Percentiles rank a stretch among this genome's conserved stretches.
phyloP scores from a whole-genome alignment of 2,888 invertebrate species.

The Caenorhabditis angaria region DNA sequence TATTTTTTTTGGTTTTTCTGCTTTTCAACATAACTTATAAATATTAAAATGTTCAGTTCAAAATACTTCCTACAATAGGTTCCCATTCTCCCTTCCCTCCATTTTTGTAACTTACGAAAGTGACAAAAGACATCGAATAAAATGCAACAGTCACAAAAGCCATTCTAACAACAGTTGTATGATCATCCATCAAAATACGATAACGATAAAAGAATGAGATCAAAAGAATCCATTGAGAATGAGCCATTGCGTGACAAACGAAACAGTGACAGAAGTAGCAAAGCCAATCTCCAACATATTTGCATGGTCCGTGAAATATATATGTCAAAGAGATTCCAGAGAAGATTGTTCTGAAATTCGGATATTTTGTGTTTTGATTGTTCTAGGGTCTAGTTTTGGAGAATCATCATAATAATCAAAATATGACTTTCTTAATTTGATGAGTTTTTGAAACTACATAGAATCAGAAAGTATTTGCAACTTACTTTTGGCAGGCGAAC shows the following conservation, averaged over 20 bases:
- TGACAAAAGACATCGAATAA: conserved; percentile 33
- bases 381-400: no score
- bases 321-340: conserved; percentile 45
- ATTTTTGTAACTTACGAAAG: conserved; percentile 24
- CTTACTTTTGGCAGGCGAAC: conserved; percentile 30
- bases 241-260: conserved; percentile 45
- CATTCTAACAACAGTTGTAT: conserved; percentile 20
- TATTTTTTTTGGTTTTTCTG: background rate
- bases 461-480: background rate
- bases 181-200: conserved; percentile 29
- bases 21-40: background rate
- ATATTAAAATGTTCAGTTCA: background rate
- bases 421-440: no score
- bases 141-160: conserved; percentile 18
- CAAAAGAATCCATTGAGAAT: conserved; percentile 47
- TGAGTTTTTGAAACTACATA: no score
- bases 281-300: conserved; percentile 30
- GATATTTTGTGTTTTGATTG: no score
- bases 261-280: conserved; percentile 51
- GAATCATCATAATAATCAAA: no score
- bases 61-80: no score
- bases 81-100: no score
- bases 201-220: conserved; percentile 47
- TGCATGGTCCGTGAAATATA: conserved; percentile 47
- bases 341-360: conserved; percentile 28